A percentile compares a stretch with the other conserved stretches of the same genome.
Evolutionary conservation across 1,140 invertebrate species (phyloP).

Genomic region (Dendroctonus ponderosae): DNA sequence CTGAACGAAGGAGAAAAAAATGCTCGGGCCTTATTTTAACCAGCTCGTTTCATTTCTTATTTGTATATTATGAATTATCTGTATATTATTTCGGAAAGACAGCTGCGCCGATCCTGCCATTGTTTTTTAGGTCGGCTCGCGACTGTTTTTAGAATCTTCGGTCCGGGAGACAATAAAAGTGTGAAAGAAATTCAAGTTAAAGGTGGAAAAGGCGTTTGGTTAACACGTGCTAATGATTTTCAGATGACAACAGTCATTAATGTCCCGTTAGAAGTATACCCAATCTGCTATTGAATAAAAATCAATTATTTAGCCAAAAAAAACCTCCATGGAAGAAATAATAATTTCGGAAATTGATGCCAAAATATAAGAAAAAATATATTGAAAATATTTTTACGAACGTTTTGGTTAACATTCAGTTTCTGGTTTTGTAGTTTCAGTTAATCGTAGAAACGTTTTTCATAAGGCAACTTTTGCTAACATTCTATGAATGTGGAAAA

Average conservation of each 20-base stretch:
- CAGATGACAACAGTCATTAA: background rate
- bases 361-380: no score
- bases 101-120: constrained; percentile 21
- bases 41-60: constrained; percentile 28
- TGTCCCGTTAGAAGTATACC: no score
- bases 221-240: constrained; percentile 17
- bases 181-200: constrained; percentile 22
- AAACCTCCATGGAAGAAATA: no score
- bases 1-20: constrained; percentile 20
- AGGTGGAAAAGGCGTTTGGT: background rate
- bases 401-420: no score
- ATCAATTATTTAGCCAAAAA: no score
- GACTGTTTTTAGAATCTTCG: constrained; percentile 39
- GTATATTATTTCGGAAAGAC: constrained; percentile 31
- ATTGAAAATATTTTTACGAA: no score
- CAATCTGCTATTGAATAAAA: no score
- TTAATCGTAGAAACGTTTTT: no score
- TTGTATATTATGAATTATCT: constrained; percentile 32
- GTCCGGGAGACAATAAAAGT: constrained; percentile 33
- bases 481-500: no score
- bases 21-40: constrained; percentile 25
- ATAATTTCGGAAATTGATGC: no score
- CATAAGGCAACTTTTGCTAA: no score
- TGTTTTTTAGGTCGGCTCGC: constrained; percentile 30
- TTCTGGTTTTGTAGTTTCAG: no score